Percentiles rank a stretch among this genome's conserved stretches.
phyloP scores from a whole-genome alignment of 2,797 vertebrate species.

The Coilia nasus region DNA sequence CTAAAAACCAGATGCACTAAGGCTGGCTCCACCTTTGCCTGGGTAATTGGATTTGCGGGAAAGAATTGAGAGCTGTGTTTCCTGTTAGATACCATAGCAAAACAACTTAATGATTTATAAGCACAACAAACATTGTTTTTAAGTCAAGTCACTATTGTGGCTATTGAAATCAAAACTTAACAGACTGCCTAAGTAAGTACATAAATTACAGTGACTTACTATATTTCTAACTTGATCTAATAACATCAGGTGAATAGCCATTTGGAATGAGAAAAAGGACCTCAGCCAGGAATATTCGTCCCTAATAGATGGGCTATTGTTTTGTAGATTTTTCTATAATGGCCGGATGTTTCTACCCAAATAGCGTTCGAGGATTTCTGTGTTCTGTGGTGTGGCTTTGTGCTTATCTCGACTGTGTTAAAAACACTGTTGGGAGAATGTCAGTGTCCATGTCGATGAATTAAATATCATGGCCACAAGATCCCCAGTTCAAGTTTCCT shows the following conservation, averaged over 20 bases:
- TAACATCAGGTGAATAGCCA: background rate
- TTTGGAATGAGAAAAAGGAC: background rate
- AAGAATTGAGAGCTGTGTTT: background rate
- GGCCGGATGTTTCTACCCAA: background rate
- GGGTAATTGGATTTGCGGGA: background rate
- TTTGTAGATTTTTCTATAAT: background rate
- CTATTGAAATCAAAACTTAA: background rate
- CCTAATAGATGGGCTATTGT: background rate
- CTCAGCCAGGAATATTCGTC: background rate
- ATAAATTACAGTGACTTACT: background rate
- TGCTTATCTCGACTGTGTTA: background rate
- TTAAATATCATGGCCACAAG: constrained; percentile 76
- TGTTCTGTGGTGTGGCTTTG: background rate
- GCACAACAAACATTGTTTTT: background rate
- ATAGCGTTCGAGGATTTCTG: background rate
- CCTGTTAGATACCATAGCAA: constrained; percentile 2
- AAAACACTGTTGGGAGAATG: constrained; percentile 12
- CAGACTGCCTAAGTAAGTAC: background rate
- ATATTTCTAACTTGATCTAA: background rate
- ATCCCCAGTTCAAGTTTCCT: constrained; percentile 73
- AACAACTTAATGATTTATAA: background rate
- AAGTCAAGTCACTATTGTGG: background rate
- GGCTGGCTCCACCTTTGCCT: background rate
- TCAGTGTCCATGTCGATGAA: constrained; percentile 67
- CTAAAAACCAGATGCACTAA: background rate